Conservation (phyloP, 2,888 invertebrate species). For the Diloba caeruleocephala region DNA sequence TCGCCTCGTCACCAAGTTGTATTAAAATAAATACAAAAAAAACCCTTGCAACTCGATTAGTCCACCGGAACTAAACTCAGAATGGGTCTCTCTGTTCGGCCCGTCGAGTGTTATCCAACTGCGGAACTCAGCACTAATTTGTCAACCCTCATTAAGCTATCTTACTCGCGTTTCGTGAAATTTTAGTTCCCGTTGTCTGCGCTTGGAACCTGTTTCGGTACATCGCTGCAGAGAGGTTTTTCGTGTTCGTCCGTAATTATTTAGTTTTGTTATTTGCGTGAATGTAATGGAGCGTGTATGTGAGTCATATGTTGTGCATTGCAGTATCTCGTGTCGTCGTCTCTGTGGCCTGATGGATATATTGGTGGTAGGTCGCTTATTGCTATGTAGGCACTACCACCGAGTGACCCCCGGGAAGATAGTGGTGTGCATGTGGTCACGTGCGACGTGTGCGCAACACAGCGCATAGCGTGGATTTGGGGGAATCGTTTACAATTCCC, state of each 20-base stretch:
- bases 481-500: no score
- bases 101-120: slow-evolving; percentile 68
- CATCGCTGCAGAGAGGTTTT: slow-evolving; percentile 68
- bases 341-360: no score
- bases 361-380: no score
- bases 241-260: slow-evolving; percentile 58
- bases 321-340: slow-evolving; percentile 3
- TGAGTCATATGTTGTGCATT: slow-evolving; percentile 12
- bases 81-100: slow-evolving; percentile 38
- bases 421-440: no score
- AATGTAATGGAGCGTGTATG: slow-evolving; percentile 22
- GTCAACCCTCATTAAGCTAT: slow-evolving; percentile 80
- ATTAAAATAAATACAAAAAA: no score
- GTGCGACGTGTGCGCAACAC: no score
- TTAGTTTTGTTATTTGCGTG: slow-evolving; percentile 32
- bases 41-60: no score
- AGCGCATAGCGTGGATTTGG: no score
- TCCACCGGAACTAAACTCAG: slow-evolving; percentile 34
- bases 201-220: slow-evolving; percentile 31
- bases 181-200: slow-evolving; percentile 68
- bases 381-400: no score
- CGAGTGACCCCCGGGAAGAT: no score
- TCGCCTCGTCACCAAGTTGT: no score
- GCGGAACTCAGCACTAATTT: slow-evolving; percentile 75
- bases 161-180: slow-evolving; percentile 68